These are phyloP conservation scores for Climacteris rufus DNA, from an alignment of 2,113 vertebrate species.

Conservation along the genomic window DNA sequence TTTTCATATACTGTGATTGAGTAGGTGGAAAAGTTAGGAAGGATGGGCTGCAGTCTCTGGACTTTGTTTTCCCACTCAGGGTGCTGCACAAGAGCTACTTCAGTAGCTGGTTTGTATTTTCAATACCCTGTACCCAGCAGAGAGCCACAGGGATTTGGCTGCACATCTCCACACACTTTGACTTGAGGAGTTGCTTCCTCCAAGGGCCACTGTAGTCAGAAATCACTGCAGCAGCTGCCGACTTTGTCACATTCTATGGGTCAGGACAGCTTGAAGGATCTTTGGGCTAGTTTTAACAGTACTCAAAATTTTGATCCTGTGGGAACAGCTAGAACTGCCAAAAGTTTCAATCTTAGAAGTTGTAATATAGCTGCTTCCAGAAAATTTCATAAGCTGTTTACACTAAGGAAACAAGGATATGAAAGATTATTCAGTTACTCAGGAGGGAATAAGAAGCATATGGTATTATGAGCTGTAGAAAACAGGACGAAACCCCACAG, in stretches of 20 bases:
- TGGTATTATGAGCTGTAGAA: not conserved
- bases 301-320: not conserved
- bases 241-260: not conserved
- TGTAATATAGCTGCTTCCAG: constrained; percentile 12
- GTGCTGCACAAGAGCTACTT: not conserved
- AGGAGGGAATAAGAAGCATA: constrained; percentile 27
- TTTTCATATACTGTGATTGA: too few species aligned
- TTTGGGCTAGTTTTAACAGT: not conserved
- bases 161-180: not conserved
- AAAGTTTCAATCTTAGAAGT: not conserved
- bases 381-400: constrained; percentile 53
- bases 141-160: not conserved
- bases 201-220: not conserved
- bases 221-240: not conserved
- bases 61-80: not conserved
- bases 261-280: not conserved
- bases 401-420: not conserved
- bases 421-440: constrained; percentile 55
- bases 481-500: constrained; percentile 18
- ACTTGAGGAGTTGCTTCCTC: not conserved
- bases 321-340: not conserved
- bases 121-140: not conserved
- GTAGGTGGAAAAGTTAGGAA: not conserved
- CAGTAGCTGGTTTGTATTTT: not conserved
- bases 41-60: not conserved